Evolutionary conservation across 2,113 vertebrate genomes (phyloP).

Genomic region (Archocentrus centrarchus): DNA sequence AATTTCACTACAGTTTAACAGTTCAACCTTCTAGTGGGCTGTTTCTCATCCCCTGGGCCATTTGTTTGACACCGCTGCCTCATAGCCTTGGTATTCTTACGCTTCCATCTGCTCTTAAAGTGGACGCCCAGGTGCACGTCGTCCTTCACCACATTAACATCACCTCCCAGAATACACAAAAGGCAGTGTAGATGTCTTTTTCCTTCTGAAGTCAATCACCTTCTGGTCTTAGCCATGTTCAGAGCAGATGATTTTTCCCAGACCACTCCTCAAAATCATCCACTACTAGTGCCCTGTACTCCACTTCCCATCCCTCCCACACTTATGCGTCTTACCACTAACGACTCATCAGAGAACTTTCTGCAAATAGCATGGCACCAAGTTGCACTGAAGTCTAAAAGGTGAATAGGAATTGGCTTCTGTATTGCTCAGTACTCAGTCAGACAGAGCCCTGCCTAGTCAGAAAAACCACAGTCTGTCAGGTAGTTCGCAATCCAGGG

Average conservation of each 20-base stretch:
- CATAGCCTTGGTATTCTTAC: not conserved
- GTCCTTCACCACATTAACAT: not conserved
- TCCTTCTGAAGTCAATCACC: not conserved
- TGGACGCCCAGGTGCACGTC: not conserved
- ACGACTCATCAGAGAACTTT: not conserved
- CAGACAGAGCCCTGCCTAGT: not conserved
- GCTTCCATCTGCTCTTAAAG: not conserved
- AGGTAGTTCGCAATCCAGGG: not conserved
- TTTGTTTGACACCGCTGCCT: not conserved
- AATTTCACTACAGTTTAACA: no score
- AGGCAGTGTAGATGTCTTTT: not conserved
- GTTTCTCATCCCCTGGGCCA: not conserved
- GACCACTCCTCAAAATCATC: not conserved
- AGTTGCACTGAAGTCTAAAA: conserved; percentile 4
- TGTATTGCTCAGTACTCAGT: not conserved
- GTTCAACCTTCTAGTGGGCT: not conserved
- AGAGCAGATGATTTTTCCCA: not conserved
- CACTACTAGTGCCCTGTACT: not conserved
- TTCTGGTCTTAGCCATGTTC: not conserved
- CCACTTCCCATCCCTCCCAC: not conserved
- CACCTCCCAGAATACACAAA: not conserved
- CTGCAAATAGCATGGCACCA: not conserved
- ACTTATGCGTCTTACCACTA: not conserved
- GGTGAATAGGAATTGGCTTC: not conserved
- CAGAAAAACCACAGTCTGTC: not conserved